Evolutionary conservation across 2,797 vertebrate genomes (phyloP).

Genomic region (Sebastes vulpes): DNA sequence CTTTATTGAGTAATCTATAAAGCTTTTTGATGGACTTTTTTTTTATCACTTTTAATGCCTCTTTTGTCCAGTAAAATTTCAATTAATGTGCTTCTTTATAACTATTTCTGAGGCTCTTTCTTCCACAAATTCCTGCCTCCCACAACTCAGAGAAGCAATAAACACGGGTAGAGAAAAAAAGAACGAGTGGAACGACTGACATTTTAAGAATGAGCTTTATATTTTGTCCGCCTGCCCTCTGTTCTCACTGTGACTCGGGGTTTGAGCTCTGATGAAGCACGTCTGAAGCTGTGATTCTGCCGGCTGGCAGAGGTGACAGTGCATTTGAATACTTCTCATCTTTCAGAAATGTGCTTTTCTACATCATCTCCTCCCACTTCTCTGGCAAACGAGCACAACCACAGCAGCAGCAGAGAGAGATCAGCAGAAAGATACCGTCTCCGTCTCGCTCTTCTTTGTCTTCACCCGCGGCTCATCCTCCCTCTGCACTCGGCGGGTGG

Average conservation of each 20-base stretch:
- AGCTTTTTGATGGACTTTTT: background rate
- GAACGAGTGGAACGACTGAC: background rate
- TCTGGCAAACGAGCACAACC: constrained; percentile 35
- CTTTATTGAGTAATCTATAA: background rate
- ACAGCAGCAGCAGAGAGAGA: constrained; percentile 48
- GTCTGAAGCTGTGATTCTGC: constrained; percentile 9
- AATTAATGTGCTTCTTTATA: background rate
- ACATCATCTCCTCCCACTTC: constrained; percentile 24
- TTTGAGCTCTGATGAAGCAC: background rate
- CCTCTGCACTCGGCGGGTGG: constrained; percentile 41
- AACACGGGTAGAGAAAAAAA: background rate
- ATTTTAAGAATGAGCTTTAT: background rate
- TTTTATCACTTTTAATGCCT: background rate
- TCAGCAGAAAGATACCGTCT: constrained; percentile 18
- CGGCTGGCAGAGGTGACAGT: constrained; percentile 5
- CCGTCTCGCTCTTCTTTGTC: constrained; percentile 7
- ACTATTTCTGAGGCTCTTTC: background rate
- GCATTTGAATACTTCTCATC: constrained; percentile 21
- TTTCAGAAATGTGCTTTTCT: constrained; percentile 7
- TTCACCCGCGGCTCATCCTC: constrained; percentile 30
- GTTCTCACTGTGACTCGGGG: background rate
- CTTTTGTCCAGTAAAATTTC: background rate
- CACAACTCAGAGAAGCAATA: background rate
- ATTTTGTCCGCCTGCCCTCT: background rate
- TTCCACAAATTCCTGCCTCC: background rate